phyloP scores from a whole-genome alignment of 2,113 vertebrate species.

The Periophthalmodon schlosseri region DNA sequence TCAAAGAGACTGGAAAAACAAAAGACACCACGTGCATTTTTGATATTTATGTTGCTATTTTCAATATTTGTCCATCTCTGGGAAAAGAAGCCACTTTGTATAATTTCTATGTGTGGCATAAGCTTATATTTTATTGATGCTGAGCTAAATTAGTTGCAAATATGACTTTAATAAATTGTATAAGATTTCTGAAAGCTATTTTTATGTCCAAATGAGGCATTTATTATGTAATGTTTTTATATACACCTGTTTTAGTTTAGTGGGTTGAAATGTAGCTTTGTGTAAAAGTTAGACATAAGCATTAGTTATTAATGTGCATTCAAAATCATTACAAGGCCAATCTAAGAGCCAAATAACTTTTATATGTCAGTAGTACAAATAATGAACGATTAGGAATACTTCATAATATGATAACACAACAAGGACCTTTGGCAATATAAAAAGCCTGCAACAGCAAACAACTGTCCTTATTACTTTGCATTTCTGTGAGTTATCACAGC shows the following conservation, averaged over 20 bases:
- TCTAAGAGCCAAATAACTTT: background rate
- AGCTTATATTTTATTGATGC: background rate
- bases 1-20: slow-evolving; percentile 1
- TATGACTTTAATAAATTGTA: background rate
- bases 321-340: background rate
- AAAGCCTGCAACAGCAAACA: background rate
- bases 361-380: background rate
- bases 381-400: background rate
- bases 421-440: background rate
- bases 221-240: background rate
- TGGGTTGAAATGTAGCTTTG: background rate
- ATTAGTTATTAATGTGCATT: background rate
- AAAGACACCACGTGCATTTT: background rate
- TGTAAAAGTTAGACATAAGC: background rate
- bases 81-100: background rate
- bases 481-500: background rate
- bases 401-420: background rate
- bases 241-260: background rate
- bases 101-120: background rate
- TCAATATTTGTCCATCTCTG: background rate
- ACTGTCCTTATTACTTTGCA: background rate
- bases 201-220: background rate
- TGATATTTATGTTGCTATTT: background rate
- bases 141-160: background rate
- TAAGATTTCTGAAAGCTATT: background rate